Evolutionary conservation across 2,797 vertebrate genomes (phyloP), one percentile per base, ranked within the genome.

Genomic region (Coluber constrictor): DNA sequence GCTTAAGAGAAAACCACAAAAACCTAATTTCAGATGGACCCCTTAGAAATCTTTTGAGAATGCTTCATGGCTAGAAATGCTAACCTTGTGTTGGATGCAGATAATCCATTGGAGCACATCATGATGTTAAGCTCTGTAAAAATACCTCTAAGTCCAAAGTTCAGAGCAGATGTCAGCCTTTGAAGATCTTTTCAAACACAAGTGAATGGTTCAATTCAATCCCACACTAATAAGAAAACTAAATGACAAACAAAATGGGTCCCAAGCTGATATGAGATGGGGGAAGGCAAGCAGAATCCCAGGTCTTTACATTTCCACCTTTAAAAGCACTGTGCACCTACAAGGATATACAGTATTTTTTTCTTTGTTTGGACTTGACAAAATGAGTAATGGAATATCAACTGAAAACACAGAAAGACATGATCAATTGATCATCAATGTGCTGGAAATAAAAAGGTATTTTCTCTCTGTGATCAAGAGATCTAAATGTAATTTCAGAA

Each of bases 131-230:
- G 87, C 47, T 63, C 27, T 90, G 47, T n/a, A 32, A 90, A 55
- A 93, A 51, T 56, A 93, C 23, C 90, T 95, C 90, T 90, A 94
- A 94, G 60, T 56, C 94, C 15, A 4, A 51, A 3, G 94, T 96
- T 96, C 94, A 95, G 93, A 96, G 91, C 92, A 15, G 3, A 4
- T 57, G 16, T 88, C 32, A 86, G 37, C 51, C 93, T 96, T 94
- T 94, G 93, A 96, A 96, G 91, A 89, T 90, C 25, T 54, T 97
- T 96, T 97, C 56, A 88, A 87, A 57, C 79, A 23, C 63, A 94
- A 92, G 47, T 92, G 7, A 86, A 92, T 90, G 95, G 56, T 88
- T 95, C 87, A 60, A 32, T 93, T 92, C 91, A 95, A 91, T 0
- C 3, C 54, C 55, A 54, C 37, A 59, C 88, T 94, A 96, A 94